phyloP scores from a whole-genome alignment of 2,797 vertebrate species.

The Knipowitschia caucasica region DNA sequence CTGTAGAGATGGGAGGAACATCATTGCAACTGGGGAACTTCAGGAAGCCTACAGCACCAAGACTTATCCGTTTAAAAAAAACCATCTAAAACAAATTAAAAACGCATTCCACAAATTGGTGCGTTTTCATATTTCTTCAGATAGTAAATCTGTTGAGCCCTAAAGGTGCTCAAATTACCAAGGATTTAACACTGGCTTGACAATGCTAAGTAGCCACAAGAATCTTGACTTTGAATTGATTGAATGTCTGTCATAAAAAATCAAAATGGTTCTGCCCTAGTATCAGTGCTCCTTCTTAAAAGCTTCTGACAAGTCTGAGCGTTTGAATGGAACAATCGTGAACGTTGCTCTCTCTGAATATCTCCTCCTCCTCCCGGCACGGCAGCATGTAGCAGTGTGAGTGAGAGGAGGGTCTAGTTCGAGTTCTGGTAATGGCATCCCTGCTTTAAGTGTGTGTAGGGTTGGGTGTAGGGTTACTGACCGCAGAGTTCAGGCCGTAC shows the following conservation, averaged over 20 bases:
- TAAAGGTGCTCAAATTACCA: too few relatives aligned
- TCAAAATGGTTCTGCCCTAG: too few relatives aligned
- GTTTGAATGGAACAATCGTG: conserved; percentile 63
- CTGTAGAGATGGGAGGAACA: not conserved
- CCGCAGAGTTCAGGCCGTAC: not conserved
- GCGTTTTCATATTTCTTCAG: too few relatives aligned
- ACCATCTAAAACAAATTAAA: too few relatives aligned
- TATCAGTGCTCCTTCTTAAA: conserved; percentile 18
- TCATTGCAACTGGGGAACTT: not conserved
- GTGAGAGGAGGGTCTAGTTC: not conserved
- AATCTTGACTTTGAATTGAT: too few relatives aligned
- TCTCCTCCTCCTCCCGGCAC: not conserved
- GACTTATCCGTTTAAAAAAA: too few relatives aligned
- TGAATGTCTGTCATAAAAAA: too few relatives aligned
- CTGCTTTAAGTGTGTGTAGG: conserved; percentile 1
- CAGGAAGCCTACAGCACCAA: too few relatives aligned
- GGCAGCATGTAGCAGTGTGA: conserved; percentile 4
- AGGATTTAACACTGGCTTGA: too few relatives aligned
- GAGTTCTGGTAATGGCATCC: not conserved
- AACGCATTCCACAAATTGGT: too few relatives aligned
- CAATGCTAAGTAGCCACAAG: too few relatives aligned
- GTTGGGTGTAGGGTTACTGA: not conserved
- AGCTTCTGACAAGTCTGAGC: conserved; percentile 56
- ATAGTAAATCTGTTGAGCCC: too few relatives aligned
- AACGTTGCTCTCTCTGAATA: conserved; percentile 1